phyloP scores from a whole-genome alignment of 2,888 invertebrate genomes.

The Orgyia antiqua region DNA sequence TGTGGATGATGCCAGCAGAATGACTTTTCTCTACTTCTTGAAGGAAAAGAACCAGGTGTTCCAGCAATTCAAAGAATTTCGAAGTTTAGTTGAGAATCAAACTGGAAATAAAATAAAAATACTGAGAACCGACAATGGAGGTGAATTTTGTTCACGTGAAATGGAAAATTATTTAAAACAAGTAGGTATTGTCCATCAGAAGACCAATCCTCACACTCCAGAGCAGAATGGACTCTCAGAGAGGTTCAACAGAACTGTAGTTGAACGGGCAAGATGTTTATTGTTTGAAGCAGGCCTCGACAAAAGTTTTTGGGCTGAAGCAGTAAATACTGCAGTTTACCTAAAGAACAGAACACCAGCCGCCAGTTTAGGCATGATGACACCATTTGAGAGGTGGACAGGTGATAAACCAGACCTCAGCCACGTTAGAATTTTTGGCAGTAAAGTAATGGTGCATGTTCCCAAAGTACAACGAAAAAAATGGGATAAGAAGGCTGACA shows the following conservation, averaged over 20 bases:
- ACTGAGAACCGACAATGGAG: slow-evolving; percentile 18
- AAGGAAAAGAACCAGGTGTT: slow-evolving; percentile 24
- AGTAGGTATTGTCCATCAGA: slow-evolving; percentile 21
- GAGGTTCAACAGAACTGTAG: slow-evolving; percentile 15
- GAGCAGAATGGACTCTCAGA: slow-evolving; percentile 22
- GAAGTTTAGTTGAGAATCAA: slow-evolving; percentile 17
- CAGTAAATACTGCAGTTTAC: not conserved
- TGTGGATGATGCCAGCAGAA: slow-evolving; percentile 31
- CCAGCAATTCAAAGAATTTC: slow-evolving; percentile 14
- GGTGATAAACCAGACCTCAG: no score
- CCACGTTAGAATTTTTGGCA: slow-evolving; percentile 1
- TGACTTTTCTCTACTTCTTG: slow-evolving; percentile 23
- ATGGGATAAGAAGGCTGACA: slow-evolving; percentile 14
- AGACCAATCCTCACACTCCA: slow-evolving; percentile 17
- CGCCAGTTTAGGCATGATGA: no score
- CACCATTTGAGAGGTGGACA: slow-evolving; percentile 4
- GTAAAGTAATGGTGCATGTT: slow-evolving; percentile 2
- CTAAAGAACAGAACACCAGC: not conserved
- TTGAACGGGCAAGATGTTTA: slow-evolving; percentile 15
- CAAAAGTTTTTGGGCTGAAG: not conserved
- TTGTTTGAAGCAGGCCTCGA: not conserved
- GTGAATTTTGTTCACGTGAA: slow-evolving; percentile 17
- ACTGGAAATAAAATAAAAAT: slow-evolving; percentile 9
- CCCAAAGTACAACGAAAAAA: slow-evolving; percentile 5
- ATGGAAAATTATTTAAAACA: slow-evolving; percentile 14